Base-by-base conservation (phyloP, 2,888 invertebrate genomes). In the Exephanes ischioxanthus region DNA sequence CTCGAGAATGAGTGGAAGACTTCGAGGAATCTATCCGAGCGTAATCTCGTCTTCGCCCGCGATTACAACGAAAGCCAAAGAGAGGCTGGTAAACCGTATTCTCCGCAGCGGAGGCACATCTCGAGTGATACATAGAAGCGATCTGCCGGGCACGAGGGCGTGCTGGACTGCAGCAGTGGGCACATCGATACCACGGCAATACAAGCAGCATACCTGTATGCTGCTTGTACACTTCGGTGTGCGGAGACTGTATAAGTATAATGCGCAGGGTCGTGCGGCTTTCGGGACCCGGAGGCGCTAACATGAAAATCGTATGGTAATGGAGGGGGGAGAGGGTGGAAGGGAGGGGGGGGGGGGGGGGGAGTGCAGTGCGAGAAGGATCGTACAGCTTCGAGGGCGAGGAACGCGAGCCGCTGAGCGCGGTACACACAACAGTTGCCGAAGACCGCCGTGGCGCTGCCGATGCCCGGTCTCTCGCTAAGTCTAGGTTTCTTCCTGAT, bases 271-370 rank as follows among this genome's bases (percentile, higher is more conserved):
- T 92, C 92, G 92, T 91, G 91, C 90, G 89, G 91, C 90, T 92
- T 92, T 92, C 77, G 90, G 89, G 89, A 89, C 92, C 92, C 90
- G 91, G 89, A 91, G 93, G 93, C 93, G 92, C 90, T 91, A 92
- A 92, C 92, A 92, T 93, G 91, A 92, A 92, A 92, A 92, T 92
- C 91, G 91, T 93, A 93, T 92, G 93, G 91, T 93, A 93, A 93
- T 93, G 89, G 90, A 78, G 79, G 83, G 61, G 63, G 68, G 76
- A 75, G 73, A 85, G 55, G 77, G 63, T 61, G 79, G 80, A 72
- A 77, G 67, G 76, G 53, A 51, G 72, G 53, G 33, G 22, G 19
- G 33, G 33, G 53, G 53, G 22, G 67, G 61, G 78, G 53, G 33
- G 19, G 33, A 45, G 53, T 53, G 67, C 70, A 67, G 48, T 63